A percentile compares a stretch with the other conserved stretches of the same genome.
Conservation (phyloP, 2,797 vertebrate genomes). For the Phoeniculus purpureus region DNA sequence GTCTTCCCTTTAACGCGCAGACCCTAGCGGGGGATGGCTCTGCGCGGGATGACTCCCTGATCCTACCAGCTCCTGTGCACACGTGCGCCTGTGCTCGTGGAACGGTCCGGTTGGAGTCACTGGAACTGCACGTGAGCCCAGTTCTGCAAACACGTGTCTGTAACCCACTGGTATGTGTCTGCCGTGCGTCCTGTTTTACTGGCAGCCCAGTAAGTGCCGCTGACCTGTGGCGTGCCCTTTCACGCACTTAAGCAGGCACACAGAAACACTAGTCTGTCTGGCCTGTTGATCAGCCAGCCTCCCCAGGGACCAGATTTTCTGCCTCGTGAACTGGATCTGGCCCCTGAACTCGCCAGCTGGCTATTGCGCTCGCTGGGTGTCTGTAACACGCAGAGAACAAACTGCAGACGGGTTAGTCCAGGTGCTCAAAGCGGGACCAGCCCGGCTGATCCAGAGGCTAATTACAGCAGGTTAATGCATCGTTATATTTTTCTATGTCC, state of each 20-base stretch:
- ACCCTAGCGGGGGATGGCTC: not conserved
- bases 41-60: not conserved
- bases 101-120: not conserved
- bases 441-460: not conserved
- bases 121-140: not conserved
- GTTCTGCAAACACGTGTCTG: not conserved
- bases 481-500: not conserved
- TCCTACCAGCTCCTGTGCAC: rapidly evolving
- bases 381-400: not conserved
- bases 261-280: not conserved
- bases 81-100: not conserved
- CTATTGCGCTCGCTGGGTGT: not conserved
- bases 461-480: not conserved
- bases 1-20: not conserved
- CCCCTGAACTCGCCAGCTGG: constrained; percentile 45
- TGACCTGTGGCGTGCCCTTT: constrained; percentile 52
- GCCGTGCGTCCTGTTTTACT: not conserved
- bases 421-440: not conserved
- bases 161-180: not conserved
- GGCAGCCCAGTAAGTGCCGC: constrained; percentile 30
- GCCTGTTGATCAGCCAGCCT: constrained; percentile 3
- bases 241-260: not conserved
- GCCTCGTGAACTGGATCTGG: constrained; percentile 21
- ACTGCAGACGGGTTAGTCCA: not conserved
- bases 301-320: constrained; percentile 23